These are phyloP conservation scores for Suillia variegata DNA, from an alignment of 2,888 invertebrate species.

Conservation along the genomic window DNA sequence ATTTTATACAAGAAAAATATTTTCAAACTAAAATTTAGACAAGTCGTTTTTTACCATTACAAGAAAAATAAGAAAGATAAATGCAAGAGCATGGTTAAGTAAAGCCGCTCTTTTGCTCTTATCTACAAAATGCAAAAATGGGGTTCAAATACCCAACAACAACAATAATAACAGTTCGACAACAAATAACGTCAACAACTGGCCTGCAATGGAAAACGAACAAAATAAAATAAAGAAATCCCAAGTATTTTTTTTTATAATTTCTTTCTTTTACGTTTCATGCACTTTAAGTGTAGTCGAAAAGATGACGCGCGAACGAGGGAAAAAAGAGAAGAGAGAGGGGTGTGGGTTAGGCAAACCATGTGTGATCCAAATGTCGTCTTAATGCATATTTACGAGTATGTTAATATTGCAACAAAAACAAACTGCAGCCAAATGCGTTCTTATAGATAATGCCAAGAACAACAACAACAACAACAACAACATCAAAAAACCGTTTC, in stretches of 20 bases:
- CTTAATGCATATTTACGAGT: constrained; percentile 25
- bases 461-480: constrained; percentile 8
- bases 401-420: neutral
- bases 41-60: too few relatives aligned
- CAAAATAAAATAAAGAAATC: neutral
- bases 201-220: neutral
- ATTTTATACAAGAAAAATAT: too few relatives aligned
- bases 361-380: constrained; percentile 26
- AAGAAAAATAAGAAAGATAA: too few relatives aligned
- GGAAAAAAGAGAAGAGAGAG: too few relatives aligned
- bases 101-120: neutral
- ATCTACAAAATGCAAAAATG: constrained; percentile 1
- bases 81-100: too few relatives aligned
- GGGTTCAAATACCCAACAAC: neutral
- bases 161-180: neutral
- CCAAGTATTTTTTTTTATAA: neutral
- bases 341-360: neutral
- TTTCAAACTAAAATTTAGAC: too few relatives aligned
- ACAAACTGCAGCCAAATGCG: constrained; percentile 3
- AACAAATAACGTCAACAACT: neutral
- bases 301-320: too few relatives aligned
- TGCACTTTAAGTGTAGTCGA: neutral
- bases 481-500: neutral
- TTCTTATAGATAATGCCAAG: neutral
- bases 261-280: neutral